phyloP scores from a whole-genome alignment of 2,113 vertebrate genomes.

The Ailurus styani region DNA sequence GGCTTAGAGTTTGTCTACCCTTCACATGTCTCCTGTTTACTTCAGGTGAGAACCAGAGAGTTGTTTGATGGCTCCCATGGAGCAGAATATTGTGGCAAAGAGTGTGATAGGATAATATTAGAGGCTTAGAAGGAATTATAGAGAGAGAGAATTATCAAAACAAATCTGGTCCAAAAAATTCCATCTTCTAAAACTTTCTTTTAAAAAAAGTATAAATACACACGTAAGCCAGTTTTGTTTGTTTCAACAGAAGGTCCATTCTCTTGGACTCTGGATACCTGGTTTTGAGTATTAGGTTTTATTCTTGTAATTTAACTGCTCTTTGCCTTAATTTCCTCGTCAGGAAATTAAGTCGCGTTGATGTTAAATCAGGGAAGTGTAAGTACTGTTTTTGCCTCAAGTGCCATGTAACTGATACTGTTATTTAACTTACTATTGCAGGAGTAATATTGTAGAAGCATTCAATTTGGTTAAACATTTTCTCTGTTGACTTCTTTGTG shows the following conservation, averaged over 20 bases:
- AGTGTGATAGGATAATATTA: constrained; percentile 63
- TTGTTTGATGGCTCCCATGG: constrained; percentile 64
- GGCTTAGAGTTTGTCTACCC: not conserved
- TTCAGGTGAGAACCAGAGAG: constrained; percentile 32
- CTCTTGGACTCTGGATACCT: not conserved
- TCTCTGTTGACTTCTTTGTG: not conserved
- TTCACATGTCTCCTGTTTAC: not conserved
- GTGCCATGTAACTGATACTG: not conserved
- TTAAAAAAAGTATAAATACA: not conserved
- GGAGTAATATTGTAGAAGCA: not conserved
- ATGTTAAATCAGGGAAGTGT: not conserved
- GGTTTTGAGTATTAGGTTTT: not conserved
- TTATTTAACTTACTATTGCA: not conserved
- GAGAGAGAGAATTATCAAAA: constrained; percentile 74
- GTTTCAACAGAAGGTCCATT: not conserved
- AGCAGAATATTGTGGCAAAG: constrained; percentile 57
- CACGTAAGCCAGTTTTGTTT: not conserved
- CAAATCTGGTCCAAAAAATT: not conserved
- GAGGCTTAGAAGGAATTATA: constrained; percentile 83
- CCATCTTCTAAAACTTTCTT: not conserved
- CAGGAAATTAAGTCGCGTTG: too few species aligned
- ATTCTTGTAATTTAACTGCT: not conserved
- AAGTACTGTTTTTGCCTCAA: constrained; percentile 16
- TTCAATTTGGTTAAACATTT: not conserved
- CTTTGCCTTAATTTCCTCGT: not conserved